Percentiles rank a stretch among this genome's conserved stretches.
phyloP scores from a whole-genome alignment of 2,888 invertebrate genomes.

The Gymnosoma rotundatum region DNA sequence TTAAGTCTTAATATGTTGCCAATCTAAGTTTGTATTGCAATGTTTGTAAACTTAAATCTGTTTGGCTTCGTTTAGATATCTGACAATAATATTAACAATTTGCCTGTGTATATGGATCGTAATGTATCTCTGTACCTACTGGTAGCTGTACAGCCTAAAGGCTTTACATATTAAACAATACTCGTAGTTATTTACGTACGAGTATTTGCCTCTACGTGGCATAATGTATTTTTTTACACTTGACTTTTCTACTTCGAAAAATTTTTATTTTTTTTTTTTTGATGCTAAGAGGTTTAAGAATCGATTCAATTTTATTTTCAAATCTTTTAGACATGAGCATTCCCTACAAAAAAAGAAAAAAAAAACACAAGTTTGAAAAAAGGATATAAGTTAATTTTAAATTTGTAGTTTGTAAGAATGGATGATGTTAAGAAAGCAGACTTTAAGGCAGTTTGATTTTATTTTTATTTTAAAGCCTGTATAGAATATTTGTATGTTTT shows the following conservation, averaged over 20 bases:
- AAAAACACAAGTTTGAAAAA: not conserved
- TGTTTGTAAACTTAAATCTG: not conserved
- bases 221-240: slow-evolving; percentile 39
- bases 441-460: slow-evolving; percentile 35
- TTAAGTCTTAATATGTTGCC: slow-evolving; percentile 40
- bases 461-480: not conserved
- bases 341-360: not conserved
- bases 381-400: slow-evolving; percentile 22
- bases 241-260: slow-evolving; percentile 15
- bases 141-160: slow-evolving; percentile 39
- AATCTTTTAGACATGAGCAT: slow-evolving; percentile 23
- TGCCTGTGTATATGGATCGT: not conserved
- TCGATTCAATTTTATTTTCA: slow-evolving; percentile 58
- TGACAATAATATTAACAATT: slow-evolving; percentile 54
- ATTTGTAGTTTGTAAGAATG: slow-evolving; percentile 8
- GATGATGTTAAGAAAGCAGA: not conserved
- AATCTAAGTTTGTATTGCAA: not conserved
- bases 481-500: not conserved
- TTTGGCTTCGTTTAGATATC: not conserved
- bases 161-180: slow-evolving; percentile 58
- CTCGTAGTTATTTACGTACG: slow-evolving; percentile 1
- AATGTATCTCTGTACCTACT: not conserved
- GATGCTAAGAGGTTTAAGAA: slow-evolving; percentile 39
- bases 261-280: slow-evolving; percentile 7
- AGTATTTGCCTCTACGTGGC: slow-evolving; percentile 22